phyloP scores from a whole-genome alignment of 2,113 vertebrate genomes.

The Protomyctophum bolini region DNA sequence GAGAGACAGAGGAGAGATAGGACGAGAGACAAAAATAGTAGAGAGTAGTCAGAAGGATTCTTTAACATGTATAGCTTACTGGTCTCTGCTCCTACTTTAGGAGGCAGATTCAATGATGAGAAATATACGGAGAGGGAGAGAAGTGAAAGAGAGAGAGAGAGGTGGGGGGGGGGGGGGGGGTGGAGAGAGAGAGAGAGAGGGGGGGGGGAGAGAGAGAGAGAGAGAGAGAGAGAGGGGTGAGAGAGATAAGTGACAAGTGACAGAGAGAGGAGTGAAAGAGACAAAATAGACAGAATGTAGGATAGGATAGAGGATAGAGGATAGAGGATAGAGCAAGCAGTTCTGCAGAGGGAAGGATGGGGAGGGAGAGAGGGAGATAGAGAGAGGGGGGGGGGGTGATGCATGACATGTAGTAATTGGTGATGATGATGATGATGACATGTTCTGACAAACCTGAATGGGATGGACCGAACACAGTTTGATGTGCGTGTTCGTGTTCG shows the following conservation, averaged over 20 bases:
- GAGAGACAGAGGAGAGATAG: background rate
- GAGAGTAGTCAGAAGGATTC: background rate
- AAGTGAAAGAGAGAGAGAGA: conserved; percentile 15
- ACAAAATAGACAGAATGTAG: no score
- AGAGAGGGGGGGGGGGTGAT: conserved; percentile 13
- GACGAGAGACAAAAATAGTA: background rate
- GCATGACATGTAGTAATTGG: no score
- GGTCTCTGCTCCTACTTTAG: no score
- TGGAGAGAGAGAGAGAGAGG: conserved; percentile 17
- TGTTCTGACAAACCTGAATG: background rate
- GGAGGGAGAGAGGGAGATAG: conserved; percentile 24
- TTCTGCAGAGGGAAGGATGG: no score
- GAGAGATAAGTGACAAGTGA: background rate
- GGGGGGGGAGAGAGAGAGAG: conserved; percentile 29
- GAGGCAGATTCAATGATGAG: background rate
- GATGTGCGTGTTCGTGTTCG: background rate
- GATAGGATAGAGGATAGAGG: no score
- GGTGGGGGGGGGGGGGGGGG: no score
- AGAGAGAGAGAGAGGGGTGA: conserved; percentile 17
- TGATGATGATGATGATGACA: background rate
- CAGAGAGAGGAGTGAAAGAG: background rate
- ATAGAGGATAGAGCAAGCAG: no score
- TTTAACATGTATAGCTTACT: no score
- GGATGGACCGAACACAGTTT: background rate
- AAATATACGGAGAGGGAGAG: conserved; percentile 14